phyloP scores from a whole-genome alignment of 2,797 vertebrate species.

The Acanthurus leucopareius region DNA sequence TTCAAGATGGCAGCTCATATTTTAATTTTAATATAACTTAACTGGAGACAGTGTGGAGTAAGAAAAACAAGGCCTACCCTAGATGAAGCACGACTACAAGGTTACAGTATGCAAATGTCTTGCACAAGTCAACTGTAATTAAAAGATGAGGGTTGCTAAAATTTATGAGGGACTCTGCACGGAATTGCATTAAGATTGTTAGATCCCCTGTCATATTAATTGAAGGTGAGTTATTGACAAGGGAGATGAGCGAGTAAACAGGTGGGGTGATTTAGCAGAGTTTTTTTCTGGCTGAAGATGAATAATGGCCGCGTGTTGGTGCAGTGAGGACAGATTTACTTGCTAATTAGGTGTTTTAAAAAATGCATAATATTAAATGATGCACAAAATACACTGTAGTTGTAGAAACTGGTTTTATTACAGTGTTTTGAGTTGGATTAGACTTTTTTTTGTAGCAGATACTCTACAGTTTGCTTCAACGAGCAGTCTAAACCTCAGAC shows the following conservation, averaged over 20 bases:
- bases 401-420: not conserved
- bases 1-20: constrained; percentile 53
- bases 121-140: constrained; percentile 63
- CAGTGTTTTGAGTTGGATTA: not conserved
- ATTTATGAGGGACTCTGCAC: constrained; percentile 33
- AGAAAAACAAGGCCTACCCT: constrained; percentile 41
- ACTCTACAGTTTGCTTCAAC: not conserved
- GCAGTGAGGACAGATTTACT: constrained; percentile 16
- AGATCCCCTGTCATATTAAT: constrained; percentile 41
- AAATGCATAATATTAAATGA: not conserved
- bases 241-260: constrained; percentile 36
- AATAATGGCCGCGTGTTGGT: constrained; percentile 10
- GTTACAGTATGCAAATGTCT: constrained; percentile 62
- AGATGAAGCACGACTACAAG: constrained; percentile 50
- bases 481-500: not conserved
- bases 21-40: constrained; percentile 41
- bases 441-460: not conserved
- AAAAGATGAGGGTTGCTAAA: constrained; percentile 40
- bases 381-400: not conserved
- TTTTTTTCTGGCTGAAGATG: constrained; percentile 19
- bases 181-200: constrained; percentile 44
- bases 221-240: constrained; percentile 45
- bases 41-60: constrained; percentile 29
- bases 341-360: constrained; percentile 19
- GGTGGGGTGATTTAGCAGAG: constrained; percentile 27